Base-by-base conservation (phyloP, 2,888 invertebrate species). In the Bellardia pandia region DNA sequence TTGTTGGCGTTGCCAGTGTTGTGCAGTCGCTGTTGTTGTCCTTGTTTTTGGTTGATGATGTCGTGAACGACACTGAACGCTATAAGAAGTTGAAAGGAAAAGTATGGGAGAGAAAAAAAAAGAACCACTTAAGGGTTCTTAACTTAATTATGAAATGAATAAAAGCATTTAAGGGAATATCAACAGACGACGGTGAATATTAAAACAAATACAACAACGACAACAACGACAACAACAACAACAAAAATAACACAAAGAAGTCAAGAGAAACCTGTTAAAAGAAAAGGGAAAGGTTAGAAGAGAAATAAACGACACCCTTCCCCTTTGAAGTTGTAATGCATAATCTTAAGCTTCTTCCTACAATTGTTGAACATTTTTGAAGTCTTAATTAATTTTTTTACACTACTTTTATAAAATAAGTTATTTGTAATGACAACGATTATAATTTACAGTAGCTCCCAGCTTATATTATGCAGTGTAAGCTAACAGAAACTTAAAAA, bases 71-170 rank as follows among this genome's bases (percentile, higher is more conserved):
- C 66, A 74, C 58, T 79, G 69, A 74, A 77, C 66, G 58, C 23
- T 68, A 13, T 60, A 74, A 79, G 56, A 56, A 68, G 84, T 72
- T 77, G 77, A 85, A 81, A 87, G 81, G 78, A 81, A 87, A 87
- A 85, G 77, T 85, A 78, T 78, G 85, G 56, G 37, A 56, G 51
- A 16, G 48, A 53, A 62, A n/a, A 45, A 8, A 60, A 83, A 86
- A 77, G 69, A 71, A 85, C 81, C 87, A 87, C 87, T 87, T 87
- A 87, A 87, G 87, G 87, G 87, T 87, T 87, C 87, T 87, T 87
- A 87, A 87, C 87, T 91, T 90, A 90, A 91, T 91, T 89, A 89
- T 89, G 72, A 78, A 76, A 87, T 89, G 89, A 86, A 86, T 64
- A 82, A 77, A 83, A 78, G 66, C 82, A 81, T 85, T 84, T 86